Evolutionary conservation across 2,888 invertebrate species (phyloP), one percentile per base, ranked within the genome.

Genomic region (Ecdyonurus torrentis): DNA sequence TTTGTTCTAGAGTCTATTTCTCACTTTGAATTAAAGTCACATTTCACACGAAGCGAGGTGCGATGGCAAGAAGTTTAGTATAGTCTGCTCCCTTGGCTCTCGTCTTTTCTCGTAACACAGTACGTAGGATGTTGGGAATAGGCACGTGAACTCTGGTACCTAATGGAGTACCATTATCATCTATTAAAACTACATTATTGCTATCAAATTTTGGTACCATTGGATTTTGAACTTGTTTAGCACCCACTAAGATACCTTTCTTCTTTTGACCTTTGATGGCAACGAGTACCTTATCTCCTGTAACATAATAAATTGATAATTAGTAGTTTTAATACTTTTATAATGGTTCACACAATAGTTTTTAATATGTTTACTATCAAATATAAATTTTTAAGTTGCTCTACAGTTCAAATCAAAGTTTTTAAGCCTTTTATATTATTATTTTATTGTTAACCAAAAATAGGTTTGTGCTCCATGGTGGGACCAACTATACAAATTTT

Each of bases 131-230:
- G 2, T 92, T 89, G 1, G 99, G 99, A 66, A 99, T 87, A 0
- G 99, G 99, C 1, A 91, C 94, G 69, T 91, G 88, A 68, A 99
- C 93, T 69, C 98, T 81, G 1, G 92, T 99, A 20, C 99, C 99
- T 2, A 97, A 75, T 0, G 99, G 99, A 18, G 89, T 87, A 20
- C 97, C 98, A 71, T 83, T 89, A 70, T 98, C 95, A 71, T 98
- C 96, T 55, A 99, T 88, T 0, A 99, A 78, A 1, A 99, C 98
- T 63, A 98, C 77, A 76, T 99, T 99, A 73, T 98, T 98, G 70
- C 87, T 90, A 74, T 98, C 97, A 74, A 91, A 94, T 72, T 88
- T 88, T 0, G 97, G 96, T 52, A 92, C 81, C 74, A 88, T 87
- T 0, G 85, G 75, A 63, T 81, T 81, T 73, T 95, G 95, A 62